Evolutionary conservation across 2,888 invertebrate species (phyloP), one percentile per base, ranked within the genome.

Genomic region (Erebia aethiops): DNA sequence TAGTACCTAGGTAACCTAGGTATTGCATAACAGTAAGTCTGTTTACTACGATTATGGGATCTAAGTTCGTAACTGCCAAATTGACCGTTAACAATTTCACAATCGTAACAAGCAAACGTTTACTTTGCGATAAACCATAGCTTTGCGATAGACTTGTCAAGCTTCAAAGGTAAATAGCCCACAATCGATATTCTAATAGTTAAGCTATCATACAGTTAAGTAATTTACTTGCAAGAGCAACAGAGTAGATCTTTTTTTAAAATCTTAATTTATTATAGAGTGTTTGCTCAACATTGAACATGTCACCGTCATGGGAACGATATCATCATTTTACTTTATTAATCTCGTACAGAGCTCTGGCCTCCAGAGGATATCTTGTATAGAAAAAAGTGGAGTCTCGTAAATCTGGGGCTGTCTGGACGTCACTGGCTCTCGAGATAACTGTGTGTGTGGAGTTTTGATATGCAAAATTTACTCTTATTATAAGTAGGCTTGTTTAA

Each of bases 81-180:
- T 18, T 35, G 67, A 67, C 67, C 60, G 67, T 67, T 67, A 67
- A 43, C 56, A n/a, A 67, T 52, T 67, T 35, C 67, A 61, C 67
- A 67, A 67, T 58, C 60, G 41, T 61, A 49, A 67, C 67, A 21
- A 52, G 61, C 61, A 60, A 60, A 67, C 41, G 52, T 67, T 67
- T 21, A 21, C 58, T 58, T 51, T 43, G 43, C 65, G 64, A 64
- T 64, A 64, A 64, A 7, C 14, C 43, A 61, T 61, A 46, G 64
- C 52, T 64, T 43, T 60, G 49, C 67, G 67, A 67, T 61, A 67
- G 51, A 67, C 67, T 67, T 67, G 67, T 51, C 67, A 60, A 67
- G 41, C 67, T 52, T 52, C 61, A 67, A 67, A 67, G 60, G 60
- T 61, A 67, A 67, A 67, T 61, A 67, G 67, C 67, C n/a, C 41